Base-by-base conservation (phyloP, 2,797 vertebrate genomes). In the Mus spretus region DNA sequence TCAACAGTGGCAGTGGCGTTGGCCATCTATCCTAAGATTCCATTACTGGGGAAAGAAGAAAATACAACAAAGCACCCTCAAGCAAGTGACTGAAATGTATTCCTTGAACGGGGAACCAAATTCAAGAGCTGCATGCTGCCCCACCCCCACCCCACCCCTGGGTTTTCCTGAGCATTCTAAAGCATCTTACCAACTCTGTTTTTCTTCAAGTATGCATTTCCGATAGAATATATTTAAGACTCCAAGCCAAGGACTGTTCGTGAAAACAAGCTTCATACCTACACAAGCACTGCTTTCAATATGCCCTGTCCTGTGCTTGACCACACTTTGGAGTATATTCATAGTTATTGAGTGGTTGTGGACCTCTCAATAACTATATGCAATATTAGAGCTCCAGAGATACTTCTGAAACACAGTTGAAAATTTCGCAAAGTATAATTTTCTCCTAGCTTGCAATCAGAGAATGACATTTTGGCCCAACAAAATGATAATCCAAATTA, bases 321-420 rank as follows among this genome's bases (percentile, higher is more conserved):
- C 91, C 90, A 47, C 67, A 89, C 79, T 88, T 94, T 94, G 61
- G 37, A 67, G n/a, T 72, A 9, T 93, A 83, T 93, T 91, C 95
- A 95, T 94, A 55, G 53, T 55, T 55, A 55, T 55, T 55, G 53
- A 55, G 14, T 55, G 53, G 13, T 79, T 65, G 47, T 70, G 2
- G 96, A 59, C 63, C 53, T 89, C 70, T 96, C 95, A 85, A 95
- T 95, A 95, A 95, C 96, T 80, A 72, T 34, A 85, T 26, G 55
- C 44, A 90, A 77, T 90, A 65, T 94, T 89, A 61, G 34, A 67
- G 37, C 72, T 96, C 92, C 74, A 74, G 78, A 61, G 67, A 81
- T 94, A 90, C 74, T 94, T 82, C 50, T 95, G 75, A 92, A 97
- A 93, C 82, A 78, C 53, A 93, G 55, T 31, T 83, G 84, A 96